Percentiles rank a stretch among this genome's conserved stretches.
Evolutionary conservation across 2,888 invertebrate species (phyloP).

Genomic region (Tanypteryx hageni): DNA sequence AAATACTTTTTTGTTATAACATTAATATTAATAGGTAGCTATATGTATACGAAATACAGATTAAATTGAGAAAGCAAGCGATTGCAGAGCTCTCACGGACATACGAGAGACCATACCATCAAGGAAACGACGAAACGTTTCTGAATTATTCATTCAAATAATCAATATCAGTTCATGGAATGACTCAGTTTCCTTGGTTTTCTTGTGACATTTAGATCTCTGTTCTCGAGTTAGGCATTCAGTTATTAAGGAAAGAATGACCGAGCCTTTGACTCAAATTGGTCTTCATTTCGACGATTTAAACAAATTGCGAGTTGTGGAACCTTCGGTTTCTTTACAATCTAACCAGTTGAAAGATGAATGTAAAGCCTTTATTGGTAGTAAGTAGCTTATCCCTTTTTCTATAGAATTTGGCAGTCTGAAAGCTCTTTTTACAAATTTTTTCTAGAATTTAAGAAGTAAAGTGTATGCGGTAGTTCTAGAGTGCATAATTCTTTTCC

Average conservation of each 20-base stretch:
- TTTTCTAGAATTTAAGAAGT: neutral
- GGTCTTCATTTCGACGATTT: constrained; percentile 49
- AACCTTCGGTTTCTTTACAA: constrained; percentile 33
- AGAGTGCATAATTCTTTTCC: neutral
- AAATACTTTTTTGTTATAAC: no score
- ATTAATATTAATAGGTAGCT: no score
- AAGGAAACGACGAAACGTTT: neutral
- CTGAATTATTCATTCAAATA: neutral
- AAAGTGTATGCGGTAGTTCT: neutral
- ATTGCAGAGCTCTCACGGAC: no score
- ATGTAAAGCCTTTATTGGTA: constrained; percentile 12
- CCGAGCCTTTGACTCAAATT: neutral
- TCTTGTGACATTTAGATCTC: neutral
- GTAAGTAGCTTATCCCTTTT: neutral
- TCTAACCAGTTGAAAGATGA: constrained; percentile 48
- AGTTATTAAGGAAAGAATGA: neutral
- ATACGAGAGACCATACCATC: no score
- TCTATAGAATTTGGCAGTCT: neutral
- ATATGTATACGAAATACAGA: no score
- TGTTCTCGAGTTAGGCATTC: neutral
- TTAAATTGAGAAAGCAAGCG: no score
- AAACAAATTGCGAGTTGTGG: constrained; percentile 30
- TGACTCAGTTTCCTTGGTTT: neutral
- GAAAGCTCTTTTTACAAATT: neutral
- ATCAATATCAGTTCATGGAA: neutral